phyloP scores from a whole-genome alignment of 1,140 invertebrate species.

The Sitodiplosis mosellana region DNA sequence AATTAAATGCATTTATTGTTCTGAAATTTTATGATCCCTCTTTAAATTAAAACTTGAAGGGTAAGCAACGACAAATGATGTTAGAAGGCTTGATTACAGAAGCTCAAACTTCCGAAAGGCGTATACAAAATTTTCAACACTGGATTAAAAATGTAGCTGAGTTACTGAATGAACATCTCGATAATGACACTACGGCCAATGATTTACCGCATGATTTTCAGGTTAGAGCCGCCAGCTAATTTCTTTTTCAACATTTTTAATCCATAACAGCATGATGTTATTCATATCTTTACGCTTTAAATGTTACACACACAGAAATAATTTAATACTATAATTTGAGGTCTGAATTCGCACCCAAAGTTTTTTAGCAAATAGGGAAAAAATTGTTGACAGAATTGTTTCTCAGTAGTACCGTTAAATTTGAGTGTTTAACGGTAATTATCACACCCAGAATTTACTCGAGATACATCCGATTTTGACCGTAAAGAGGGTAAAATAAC shows the following conservation, averaged over 20 bases:
- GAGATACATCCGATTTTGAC: no score
- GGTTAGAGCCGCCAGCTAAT: slow-evolving; percentile 25
- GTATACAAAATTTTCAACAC: slow-evolving; percentile 54
- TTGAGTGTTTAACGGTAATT: no score
- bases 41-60: slow-evolving; percentile 35
- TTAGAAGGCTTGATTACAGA: slow-evolving; percentile 58
- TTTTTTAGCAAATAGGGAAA: no score
- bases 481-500: no score
- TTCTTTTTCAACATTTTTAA: no score
- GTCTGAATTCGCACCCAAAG: no score
- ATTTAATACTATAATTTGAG: no score
- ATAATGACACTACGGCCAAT: slow-evolving; percentile 60
- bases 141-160: slow-evolving; percentile 55
- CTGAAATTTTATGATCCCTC: no score
- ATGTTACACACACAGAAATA: background rate
- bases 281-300: background rate
- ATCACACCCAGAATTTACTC: no score
- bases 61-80: slow-evolving; percentile 44
- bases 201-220: slow-evolving; percentile 65
- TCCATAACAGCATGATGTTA: background rate
- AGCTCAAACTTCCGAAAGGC: slow-evolving; percentile 59
- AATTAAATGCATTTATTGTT: no score
- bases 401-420: no score
- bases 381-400: no score
- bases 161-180: slow-evolving; percentile 49